These are phyloP conservation scores for Antheraea mylitta DNA, from an alignment of 1,140 invertebrate genomes.

Conservation along the genomic window DNA sequence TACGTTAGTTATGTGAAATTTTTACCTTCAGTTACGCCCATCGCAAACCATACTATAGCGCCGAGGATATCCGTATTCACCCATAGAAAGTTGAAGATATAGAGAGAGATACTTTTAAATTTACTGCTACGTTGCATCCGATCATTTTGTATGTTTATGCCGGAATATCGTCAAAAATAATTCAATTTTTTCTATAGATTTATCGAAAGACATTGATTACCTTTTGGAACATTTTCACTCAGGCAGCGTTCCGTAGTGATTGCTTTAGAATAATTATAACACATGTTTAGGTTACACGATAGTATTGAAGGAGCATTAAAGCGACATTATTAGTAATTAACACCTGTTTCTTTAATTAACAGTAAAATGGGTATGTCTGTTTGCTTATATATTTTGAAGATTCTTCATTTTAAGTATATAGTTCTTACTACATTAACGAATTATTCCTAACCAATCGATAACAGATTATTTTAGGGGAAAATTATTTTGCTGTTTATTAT, in stretches of 20 bases:
- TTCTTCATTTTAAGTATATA: too few species aligned
- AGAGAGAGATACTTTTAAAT: slow-evolving; percentile 20
- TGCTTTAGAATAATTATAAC: not conserved
- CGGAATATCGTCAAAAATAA: slow-evolving; percentile 20
- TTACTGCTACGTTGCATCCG: slow-evolving; percentile 7
- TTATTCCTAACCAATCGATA: too few species aligned
- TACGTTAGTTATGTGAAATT: slow-evolving; percentile 32
- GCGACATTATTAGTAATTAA: not conserved
- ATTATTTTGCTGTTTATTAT: too few species aligned
- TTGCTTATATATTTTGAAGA: not conserved
- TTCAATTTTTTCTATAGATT: slow-evolving; percentile 32
- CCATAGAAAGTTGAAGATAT: slow-evolving; percentile 32
- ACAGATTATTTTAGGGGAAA: too few species aligned
- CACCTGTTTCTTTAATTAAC: not conserved
- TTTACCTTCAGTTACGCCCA: slow-evolving; percentile 19
- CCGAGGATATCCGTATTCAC: slow-evolving; percentile 28
- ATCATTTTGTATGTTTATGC: slow-evolving; percentile 26
- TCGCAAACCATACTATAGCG: slow-evolving; percentile 23
- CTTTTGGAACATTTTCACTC: not conserved
- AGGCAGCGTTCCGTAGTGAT: not conserved
- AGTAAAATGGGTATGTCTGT: not conserved
- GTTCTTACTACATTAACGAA: too few species aligned
- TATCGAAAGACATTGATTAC: slow-evolving; percentile 19
- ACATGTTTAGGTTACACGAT: not conserved
- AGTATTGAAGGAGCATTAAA: not conserved